phyloP scores from a whole-genome alignment of 2,113 vertebrate species.

The Trematomus loennbergii region DNA sequence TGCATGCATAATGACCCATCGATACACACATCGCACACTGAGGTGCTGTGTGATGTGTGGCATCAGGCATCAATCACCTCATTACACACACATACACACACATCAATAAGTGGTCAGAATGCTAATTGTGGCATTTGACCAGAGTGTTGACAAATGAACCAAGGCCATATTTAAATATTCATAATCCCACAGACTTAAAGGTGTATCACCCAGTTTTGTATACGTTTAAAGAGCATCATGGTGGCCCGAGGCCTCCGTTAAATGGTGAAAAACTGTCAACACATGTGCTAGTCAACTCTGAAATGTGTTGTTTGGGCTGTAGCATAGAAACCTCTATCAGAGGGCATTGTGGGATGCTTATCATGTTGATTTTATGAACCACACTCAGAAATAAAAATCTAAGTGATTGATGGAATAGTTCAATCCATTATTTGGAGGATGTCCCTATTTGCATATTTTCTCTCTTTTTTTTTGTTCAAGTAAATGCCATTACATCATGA shows the following conservation, averaged over 20 bases:
- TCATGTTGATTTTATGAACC: background rate
- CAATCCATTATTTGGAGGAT: background rate
- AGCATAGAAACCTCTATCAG: background rate
- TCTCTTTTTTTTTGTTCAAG: background rate
- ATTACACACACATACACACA: conserved; percentile 69
- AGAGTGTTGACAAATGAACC: conserved; percentile 89
- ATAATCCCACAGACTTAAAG: conserved; percentile 43
- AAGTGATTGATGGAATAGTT: background rate
- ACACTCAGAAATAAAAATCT: background rate
- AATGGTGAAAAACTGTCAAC: background rate
- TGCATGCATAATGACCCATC: conserved; percentile 91
- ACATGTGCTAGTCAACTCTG: background rate
- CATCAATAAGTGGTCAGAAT: conserved; percentile 93
- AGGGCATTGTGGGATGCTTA: background rate
- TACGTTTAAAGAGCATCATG: background rate
- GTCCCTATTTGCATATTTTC: background rate
- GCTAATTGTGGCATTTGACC: conserved; percentile 89
- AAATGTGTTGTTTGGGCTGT: background rate
- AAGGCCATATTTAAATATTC: conserved; percentile 87
- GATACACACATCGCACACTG: conserved; percentile 78
- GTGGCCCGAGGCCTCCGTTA: background rate
- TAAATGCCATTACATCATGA: background rate
- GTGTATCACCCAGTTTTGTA: conserved; percentile 2
- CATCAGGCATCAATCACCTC: conserved; percentile 89
- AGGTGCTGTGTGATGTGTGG: conserved; percentile 77